Base-by-base conservation (phyloP, 2,888 invertebrate genomes). In the Dromius quadrimaculatus region DNA sequence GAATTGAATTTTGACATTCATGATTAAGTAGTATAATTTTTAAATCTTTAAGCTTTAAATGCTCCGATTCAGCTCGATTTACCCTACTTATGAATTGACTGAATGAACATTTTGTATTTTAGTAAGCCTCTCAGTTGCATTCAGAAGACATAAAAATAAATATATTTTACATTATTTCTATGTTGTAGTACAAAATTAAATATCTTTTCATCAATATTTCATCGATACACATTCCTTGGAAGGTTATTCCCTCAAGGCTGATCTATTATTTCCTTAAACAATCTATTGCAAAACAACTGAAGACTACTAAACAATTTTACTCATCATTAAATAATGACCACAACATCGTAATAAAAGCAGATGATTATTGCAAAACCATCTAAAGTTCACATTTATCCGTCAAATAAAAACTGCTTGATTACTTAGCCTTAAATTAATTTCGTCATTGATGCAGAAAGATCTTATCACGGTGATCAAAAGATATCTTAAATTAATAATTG, bases 341-440 rank as follows among this genome's bases (percentile, higher is more conserved):
- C 36, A 36, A 36, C 36, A 36, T n/a, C 11, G 36, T 8, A 36
- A 36, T 36, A 36, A 36, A 36, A 36, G 36, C 2, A 36, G 11
- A n/a, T 11, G 11, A 36, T 36, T 2, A 36, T 36, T 36, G 36
- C 36, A 11, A 36, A 36, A 36, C 36, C 9, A 32, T 11, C n/a
- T 36, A 36, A 36, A 36, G 36, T 36, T 36, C 36, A 36, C 2
- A 9, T 8, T 11, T 36, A 11, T 11, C 11, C 36, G 36, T n/a
- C n/a, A n/a, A n/a, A n/a, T n/a, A 36, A 36, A 36, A 36, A 11
- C 36, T 11, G n/a, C 8, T n/a, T 11, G n/a, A 36, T 36, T 36
- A 36, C 36, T 11, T 11, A 36, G 11, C 11, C 36, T 36, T 11
- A 36, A 36, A 36, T 36, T 43, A 43, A 43, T 43, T 43, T 43